Conservation (phyloP, 2,888 invertebrate species). For the Thecophora atra region DNA sequence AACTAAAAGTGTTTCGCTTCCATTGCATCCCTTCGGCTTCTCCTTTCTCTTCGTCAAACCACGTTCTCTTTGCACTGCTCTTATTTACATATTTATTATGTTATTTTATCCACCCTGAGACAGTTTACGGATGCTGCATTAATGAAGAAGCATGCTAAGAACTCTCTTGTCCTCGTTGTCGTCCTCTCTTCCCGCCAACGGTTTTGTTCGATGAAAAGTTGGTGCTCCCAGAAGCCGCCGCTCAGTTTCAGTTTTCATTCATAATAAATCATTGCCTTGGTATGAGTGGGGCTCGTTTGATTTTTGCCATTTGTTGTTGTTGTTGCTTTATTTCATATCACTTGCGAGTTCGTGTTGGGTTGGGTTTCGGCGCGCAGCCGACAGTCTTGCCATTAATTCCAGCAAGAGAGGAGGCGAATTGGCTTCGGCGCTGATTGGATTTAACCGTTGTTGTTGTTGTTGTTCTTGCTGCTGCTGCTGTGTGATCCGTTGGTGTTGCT, state of each 20-base stretch:
- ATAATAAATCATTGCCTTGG: slow-evolving; percentile 50
- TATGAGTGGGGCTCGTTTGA: slow-evolving; percentile 38
- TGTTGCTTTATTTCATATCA: slow-evolving; percentile 25
- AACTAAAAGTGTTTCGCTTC: too few species aligned
- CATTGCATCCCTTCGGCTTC: too few species aligned
- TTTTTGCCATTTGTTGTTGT: slow-evolving; percentile 23
- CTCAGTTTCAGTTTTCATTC: slow-evolving; percentile 50
- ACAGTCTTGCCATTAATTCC: slow-evolving; percentile 41
- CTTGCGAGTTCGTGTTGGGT: slow-evolving; percentile 36
- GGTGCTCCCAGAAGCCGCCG: not conserved
- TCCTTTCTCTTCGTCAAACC: too few species aligned
- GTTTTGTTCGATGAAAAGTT: too few species aligned
- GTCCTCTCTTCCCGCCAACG: too few species aligned
- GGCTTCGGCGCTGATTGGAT: slow-evolving; percentile 34
- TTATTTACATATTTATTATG: too few species aligned
- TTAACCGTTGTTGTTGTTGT: slow-evolving; percentile 28
- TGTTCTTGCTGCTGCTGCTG: too few species aligned
- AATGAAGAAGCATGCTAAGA: too few species aligned
- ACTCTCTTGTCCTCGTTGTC: too few species aligned
- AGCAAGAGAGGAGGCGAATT: slow-evolving; percentile 22
- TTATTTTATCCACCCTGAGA: too few species aligned
- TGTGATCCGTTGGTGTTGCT: slow-evolving; percentile 12
- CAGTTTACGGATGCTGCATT: too few species aligned
- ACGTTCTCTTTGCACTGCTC: too few species aligned
- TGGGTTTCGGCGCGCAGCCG: slow-evolving; percentile 41